Evolutionary conservation across 2,113 vertebrate genomes (phyloP).

Genomic region (Poeciliopsis prolifica): DNA sequence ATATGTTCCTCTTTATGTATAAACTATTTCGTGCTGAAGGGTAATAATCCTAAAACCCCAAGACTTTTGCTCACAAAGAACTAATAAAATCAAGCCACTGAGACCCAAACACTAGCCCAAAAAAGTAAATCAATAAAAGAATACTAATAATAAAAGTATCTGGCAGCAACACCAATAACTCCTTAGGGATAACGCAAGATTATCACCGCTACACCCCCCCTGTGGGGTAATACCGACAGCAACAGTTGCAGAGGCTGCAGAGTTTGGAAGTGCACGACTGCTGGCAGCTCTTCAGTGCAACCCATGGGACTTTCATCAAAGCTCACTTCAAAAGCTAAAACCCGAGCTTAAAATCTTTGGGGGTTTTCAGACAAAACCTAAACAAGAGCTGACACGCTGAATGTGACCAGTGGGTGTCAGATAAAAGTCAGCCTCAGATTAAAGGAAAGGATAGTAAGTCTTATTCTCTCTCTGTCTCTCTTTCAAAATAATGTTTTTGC

Average conservation of each 20-base stretch:
- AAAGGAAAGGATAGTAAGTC: constrained; percentile 18
- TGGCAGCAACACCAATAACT: constrained; percentile 52
- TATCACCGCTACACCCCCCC: constrained; percentile 38
- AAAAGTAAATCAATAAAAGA: neutral
- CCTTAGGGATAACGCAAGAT: constrained; percentile 48
- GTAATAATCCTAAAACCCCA: constrained; percentile 30
- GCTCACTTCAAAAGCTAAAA: constrained; percentile 63
- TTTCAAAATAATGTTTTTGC: neutral
- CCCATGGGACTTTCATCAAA: constrained; percentile 63
- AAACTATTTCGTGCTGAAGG: constrained; percentile 29
- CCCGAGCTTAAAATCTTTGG: constrained; percentile 34
- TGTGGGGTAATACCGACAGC: constrained; percentile 18
- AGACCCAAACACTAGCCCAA: constrained; percentile 43
- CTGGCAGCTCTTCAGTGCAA: constrained; percentile 47
- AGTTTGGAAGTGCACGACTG: constrained; percentile 35
- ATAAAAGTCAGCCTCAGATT: constrained; percentile 33
- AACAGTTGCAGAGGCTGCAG: constrained; percentile 35
- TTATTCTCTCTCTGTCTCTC: neutral
- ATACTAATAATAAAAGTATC: constrained; percentile 60
- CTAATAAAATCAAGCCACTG: constrained; percentile 52
- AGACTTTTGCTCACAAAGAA: constrained; percentile 24
- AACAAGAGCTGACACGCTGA: constrained; percentile 34
- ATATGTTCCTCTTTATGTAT: constrained; percentile 33
- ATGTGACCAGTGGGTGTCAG: constrained; percentile 31
- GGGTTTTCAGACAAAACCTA: constrained; percentile 36